Evolutionary conservation across 2,797 vertebrate species (phyloP).

Genomic region (Vireo griseus): DNA sequence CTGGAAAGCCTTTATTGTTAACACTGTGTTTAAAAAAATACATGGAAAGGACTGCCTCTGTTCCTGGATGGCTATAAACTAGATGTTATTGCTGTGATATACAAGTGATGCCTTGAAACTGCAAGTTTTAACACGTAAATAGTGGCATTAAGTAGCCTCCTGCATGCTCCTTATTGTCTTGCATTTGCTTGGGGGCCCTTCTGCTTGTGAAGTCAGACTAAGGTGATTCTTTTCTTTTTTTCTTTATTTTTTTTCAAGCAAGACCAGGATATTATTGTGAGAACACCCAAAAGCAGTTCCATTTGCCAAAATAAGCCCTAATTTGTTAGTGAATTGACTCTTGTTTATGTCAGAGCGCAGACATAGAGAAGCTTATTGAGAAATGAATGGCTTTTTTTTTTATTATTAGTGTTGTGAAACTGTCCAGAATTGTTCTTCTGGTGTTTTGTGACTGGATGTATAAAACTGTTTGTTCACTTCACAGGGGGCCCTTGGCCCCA

Average conservation of each 20-base stretch:
- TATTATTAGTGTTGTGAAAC: slow-evolving; percentile 50
- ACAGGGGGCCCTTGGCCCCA: background rate
- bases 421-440: slow-evolving; percentile 53
- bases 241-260: background rate
- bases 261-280: background rate
- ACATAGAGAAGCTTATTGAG: slow-evolving; percentile 7
- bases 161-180: slow-evolving; percentile 25
- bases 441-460: slow-evolving; percentile 56
- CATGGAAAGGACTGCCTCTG: background rate
- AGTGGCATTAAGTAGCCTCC: slow-evolving; percentile 30
- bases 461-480: slow-evolving; percentile 47
- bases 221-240: background rate
- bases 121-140: slow-evolving; percentile 7
- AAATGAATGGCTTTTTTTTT: slow-evolving; percentile 5
- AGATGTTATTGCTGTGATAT: background rate
- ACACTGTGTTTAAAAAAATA: background rate
- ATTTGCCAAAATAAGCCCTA: slow-evolving; percentile 37
- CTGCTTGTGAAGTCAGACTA: slow-evolving; percentile 17
- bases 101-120: slow-evolving; percentile 22
- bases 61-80: background rate
- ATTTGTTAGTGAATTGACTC: slow-evolving; percentile 1
- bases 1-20: background rate
- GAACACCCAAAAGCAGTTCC: slow-evolving; percentile 1
- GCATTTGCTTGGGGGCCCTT: background rate
- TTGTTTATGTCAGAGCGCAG: slow-evolving; percentile 15